These are phyloP conservation scores for Clanis bilineata DNA, from an alignment of 2,888 invertebrate genomes.

Conservation along the genomic window DNA sequence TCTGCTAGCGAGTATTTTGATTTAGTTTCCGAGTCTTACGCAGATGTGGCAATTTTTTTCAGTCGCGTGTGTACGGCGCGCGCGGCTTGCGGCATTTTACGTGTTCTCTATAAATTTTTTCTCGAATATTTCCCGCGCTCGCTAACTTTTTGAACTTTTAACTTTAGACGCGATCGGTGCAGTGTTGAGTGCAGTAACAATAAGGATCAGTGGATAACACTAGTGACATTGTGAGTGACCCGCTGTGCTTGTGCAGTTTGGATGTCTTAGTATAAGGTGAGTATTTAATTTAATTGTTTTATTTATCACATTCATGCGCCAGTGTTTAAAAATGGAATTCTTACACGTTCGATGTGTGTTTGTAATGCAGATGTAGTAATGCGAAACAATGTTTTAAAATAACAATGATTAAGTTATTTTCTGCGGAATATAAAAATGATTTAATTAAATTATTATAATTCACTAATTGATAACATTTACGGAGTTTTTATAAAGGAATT, in stretches of 20 bases:
- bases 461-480: too few relatives aligned
- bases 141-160: slow-evolving; percentile 42
- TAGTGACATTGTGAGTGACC: slow-evolving; percentile 49
- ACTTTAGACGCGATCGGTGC: background rate
- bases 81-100: slow-evolving; percentile 63
- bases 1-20: slow-evolving; percentile 81
- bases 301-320: background rate
- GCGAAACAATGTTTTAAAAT: background rate
- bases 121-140: slow-evolving; percentile 57
- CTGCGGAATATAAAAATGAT: too few relatives aligned
- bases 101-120: slow-evolving; percentile 45
- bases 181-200: slow-evolving; percentile 46
- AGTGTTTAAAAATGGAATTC: slow-evolving; percentile 2
- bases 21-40: slow-evolving; percentile 81
- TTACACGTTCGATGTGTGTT: background rate
- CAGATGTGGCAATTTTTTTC: slow-evolving; percentile 80
- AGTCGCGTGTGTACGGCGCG: slow-evolving; percentile 78
- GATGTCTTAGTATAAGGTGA: slow-evolving; percentile 75
- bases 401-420: background rate
- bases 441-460: too few relatives aligned
- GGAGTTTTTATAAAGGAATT: too few relatives aligned
- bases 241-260: slow-evolving; percentile 38
- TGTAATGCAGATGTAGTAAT: background rate
- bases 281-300: slow-evolving; percentile 29
- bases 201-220: slow-evolving; percentile 43